Evolutionary conservation across 2,888 invertebrate species (phyloP).

Genomic region (Cephus pulcher): DNA sequence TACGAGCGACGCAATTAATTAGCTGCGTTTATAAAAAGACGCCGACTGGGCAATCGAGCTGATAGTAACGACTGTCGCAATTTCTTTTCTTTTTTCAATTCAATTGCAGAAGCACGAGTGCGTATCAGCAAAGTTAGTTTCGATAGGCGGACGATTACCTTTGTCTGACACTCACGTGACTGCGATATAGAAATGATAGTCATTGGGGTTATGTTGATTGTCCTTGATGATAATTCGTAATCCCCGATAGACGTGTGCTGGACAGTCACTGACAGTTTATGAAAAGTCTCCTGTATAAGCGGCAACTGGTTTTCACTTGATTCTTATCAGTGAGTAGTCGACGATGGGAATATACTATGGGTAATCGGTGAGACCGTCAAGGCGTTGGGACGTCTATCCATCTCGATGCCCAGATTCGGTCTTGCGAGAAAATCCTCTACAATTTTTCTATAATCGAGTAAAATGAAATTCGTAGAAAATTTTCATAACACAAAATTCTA

Average conservation of each 20-base stretch:
- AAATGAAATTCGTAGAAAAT: conserved; percentile 28
- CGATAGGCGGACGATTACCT: background rate
- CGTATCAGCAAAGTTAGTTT: background rate
- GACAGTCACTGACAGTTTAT: background rate
- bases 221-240: background rate
- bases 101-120: background rate
- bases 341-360: background rate
- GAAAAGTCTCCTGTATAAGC: background rate
- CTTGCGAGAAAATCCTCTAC: conserved; percentile 27
- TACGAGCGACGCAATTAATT: conserved; percentile 18
- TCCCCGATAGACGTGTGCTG: background rate
- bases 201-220: background rate
- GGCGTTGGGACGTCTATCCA: background rate
- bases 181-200: background rate
- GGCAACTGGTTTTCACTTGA: background rate
- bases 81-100: background rate
- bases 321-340: background rate
- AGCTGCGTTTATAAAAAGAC: conserved; percentile 13
- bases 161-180: background rate
- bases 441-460: conserved; percentile 47
- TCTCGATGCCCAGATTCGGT: conserved; percentile 29
- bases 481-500: conserved; percentile 49
- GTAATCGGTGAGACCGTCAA: background rate
- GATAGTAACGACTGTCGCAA: background rate
- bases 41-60: background rate